Evolutionary conservation across 1,140 invertebrate genomes (phyloP).

Genomic region (Tetramorium alpestre): DNA sequence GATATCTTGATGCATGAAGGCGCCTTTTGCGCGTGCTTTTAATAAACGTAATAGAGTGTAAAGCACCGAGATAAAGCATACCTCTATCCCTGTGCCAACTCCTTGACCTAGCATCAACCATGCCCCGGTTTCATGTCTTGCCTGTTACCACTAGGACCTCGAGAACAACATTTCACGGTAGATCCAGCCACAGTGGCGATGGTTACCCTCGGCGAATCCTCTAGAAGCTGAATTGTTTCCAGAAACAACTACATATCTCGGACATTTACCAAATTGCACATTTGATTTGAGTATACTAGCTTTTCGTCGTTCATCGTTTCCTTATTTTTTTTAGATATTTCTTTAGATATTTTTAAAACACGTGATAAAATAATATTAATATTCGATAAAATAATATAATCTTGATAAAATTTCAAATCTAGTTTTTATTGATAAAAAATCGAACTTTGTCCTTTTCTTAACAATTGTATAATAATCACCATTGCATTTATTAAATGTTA

Average conservation of each 20-base stretch:
- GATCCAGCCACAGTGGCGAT: conserved; percentile 20
- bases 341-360: background rate
- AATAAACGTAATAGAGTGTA: conserved; percentile 80
- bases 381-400: background rate
- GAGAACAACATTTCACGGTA: conserved; percentile 15
- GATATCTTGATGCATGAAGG: conserved; percentile 39
- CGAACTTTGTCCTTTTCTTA: background rate
- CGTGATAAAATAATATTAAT: background rate
- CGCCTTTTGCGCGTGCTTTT: conserved; percentile 66
- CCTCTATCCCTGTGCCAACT: conserved; percentile 59
- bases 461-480: background rate
- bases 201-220: conserved; percentile 19
- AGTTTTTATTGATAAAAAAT: background rate
- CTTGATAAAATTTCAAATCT: background rate
- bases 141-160: conserved; percentile 48
- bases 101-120: conserved; percentile 62
- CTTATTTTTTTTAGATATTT: background rate
- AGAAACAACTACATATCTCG: conserved; percentile 46
- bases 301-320: background rate
- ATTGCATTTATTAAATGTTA: background rate
- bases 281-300: background rate
- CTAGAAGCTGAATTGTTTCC: conserved; percentile 50
- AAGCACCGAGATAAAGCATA: conserved; percentile 79
- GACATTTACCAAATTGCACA: conserved; percentile 37
- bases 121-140: conserved; percentile 46